Conservation (phyloP, 2,888 invertebrate genomes). For the Parelbella ahira region DNA sequence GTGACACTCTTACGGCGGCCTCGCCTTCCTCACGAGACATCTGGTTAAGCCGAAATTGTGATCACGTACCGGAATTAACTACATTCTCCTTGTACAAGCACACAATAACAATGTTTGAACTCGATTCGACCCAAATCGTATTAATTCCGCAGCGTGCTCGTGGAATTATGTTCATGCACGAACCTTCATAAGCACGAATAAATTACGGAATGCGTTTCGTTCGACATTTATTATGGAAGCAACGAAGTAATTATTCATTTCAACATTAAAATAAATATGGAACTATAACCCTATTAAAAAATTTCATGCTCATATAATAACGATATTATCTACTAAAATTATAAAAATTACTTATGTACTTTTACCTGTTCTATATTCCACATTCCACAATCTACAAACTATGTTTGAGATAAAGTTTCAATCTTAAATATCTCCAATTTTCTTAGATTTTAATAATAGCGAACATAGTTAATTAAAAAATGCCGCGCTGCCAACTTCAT, state of each 20-base stretch:
- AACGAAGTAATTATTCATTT: neutral
- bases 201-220: conserved; percentile 2
- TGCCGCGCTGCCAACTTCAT: too few species aligned
- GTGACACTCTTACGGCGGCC: conserved; percentile 92
- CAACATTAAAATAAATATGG: neutral
- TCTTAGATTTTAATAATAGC: too few species aligned
- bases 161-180: neutral
- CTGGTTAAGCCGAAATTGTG: conserved; percentile 56
- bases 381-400: too few species aligned
- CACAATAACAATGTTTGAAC: neutral
- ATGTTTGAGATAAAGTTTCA: too few species aligned
- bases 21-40: conserved; percentile 93
- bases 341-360: too few species aligned
- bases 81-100: neutral
- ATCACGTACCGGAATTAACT: neutral
- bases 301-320: too few species aligned
- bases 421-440: too few species aligned
- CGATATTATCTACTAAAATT: too few species aligned
- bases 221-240: neutral
- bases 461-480: too few species aligned
- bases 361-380: too few species aligned
- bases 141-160: conserved; percentile 9
- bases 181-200: neutral
- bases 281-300: too few species aligned
- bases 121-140: conserved; percentile 8